Percentiles rank a stretch among this genome's conserved stretches.
Conservation (phyloP, 1,140 invertebrate genomes). For the Anoplophora glabripennis region DNA sequence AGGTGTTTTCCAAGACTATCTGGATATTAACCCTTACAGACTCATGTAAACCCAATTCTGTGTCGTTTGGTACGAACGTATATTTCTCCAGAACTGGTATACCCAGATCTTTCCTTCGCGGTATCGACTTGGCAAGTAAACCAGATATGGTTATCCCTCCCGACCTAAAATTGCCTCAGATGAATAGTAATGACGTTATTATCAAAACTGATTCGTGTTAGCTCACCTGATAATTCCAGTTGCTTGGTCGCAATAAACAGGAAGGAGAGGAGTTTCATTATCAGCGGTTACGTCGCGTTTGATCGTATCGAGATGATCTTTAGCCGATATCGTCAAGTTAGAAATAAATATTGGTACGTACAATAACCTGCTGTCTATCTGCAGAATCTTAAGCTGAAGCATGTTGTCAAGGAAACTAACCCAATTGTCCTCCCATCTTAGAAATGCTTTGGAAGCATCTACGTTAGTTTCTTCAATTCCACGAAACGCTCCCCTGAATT, state of each 20-base stretch:
- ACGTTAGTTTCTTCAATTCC: conserved; percentile 25
- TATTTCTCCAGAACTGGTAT: conserved; percentile 71
- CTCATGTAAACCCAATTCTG: conserved; percentile 11
- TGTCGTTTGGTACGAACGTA: conserved; percentile 67
- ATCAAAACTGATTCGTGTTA: too few species aligned
- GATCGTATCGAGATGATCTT: conserved; percentile 16
- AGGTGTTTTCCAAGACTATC: conserved; percentile 26
- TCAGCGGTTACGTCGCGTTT: too few species aligned
- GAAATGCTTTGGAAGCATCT: conserved; percentile 52
- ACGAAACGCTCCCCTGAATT: conserved; percentile 28
- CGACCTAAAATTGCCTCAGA: conserved; percentile 47
- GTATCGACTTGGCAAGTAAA: conserved; percentile 73
- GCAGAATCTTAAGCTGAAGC: conserved; percentile 81
- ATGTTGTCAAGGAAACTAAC: conserved; percentile 90
- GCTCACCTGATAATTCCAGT: conserved; percentile 19
- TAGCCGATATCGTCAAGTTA: conserved; percentile 74
- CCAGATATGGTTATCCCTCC: conserved; percentile 82
- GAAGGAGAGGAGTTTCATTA: conserved; percentile 7
- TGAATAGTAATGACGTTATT: too few species aligned
- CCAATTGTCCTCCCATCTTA: conserved; percentile 79
- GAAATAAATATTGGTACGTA: conserved; percentile 79
- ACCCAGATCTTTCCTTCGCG: conserved; percentile 59
- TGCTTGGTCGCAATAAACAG: conserved; percentile 8
- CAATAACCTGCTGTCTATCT: conserved; percentile 68
- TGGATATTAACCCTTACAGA: conserved; percentile 27